Evolutionary conservation across 2,797 vertebrate species (phyloP).

Genomic region (Eptatretus atami): DNA sequence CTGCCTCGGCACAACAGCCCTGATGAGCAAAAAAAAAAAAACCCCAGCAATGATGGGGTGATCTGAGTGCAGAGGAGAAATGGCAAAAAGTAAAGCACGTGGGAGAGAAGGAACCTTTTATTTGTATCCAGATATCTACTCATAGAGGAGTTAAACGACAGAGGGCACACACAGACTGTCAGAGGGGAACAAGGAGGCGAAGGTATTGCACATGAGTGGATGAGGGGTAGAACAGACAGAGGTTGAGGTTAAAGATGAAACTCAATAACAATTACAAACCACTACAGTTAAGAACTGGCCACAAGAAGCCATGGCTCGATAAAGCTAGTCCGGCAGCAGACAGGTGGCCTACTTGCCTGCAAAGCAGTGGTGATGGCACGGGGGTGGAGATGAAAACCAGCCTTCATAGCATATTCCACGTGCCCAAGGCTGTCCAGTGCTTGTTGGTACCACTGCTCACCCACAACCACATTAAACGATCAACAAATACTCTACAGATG

Average conservation of each 20-base stretch:
- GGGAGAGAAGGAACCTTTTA: no score
- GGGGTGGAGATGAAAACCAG: constrained; percentile 76
- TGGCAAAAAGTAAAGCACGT: neutral
- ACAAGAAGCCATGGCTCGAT: neutral
- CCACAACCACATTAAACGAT: no score
- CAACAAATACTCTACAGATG: no score
- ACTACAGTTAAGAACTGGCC: neutral
- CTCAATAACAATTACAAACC: no score
- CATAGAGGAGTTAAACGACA: no score
- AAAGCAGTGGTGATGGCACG: constrained; percentile 66
- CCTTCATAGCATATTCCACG: constrained; percentile 86
- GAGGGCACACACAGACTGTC: no score
- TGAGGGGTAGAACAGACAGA: no score
- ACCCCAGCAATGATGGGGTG: neutral
- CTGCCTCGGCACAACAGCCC: constrained; percentile 82
- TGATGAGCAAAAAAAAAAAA: constrained; percentile 11
- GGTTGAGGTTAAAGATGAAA: no score
- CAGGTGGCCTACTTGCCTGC: constrained; percentile 23
- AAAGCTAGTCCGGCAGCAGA: neutral
- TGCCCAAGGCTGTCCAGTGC: constrained; percentile 82
- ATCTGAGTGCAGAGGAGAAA: neutral
- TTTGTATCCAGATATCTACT: no score
- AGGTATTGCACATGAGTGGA: no score
- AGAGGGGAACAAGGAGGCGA: no score
- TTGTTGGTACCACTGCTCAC: constrained; percentile 46